Conservation (phyloP, 64 coral and sea anemone genomes). For the Montipora capricornis region DNA sequence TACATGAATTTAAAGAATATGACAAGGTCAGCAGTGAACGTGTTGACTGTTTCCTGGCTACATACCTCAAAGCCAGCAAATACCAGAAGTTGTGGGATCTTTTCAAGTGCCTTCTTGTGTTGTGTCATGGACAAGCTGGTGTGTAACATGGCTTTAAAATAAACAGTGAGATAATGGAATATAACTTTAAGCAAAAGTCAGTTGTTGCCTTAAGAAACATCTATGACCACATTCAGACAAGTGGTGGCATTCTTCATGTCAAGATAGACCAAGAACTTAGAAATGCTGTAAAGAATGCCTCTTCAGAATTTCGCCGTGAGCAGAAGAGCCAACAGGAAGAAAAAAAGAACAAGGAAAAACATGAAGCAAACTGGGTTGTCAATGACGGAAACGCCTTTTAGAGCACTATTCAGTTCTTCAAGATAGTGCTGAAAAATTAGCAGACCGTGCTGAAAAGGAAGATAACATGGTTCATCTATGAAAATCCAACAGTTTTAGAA, state of each 20-base stretch:
- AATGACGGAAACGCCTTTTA: not conserved
- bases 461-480: conserved; percentile 5
- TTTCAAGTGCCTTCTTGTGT: not conserved
- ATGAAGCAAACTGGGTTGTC: not conserved
- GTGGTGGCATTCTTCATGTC: not conserved
- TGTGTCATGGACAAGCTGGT: not conserved
- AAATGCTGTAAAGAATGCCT: not conserved
- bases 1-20: not conserved
- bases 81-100: not conserved
- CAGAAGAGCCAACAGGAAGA: not conserved
- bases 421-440: conserved; percentile 26
- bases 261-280: not conserved
- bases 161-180: not conserved
- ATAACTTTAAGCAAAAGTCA: conserved; percentile 32
- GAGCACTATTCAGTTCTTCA: not conserved
- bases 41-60: not conserved
- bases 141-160: not conserved
- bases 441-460: conserved; percentile 9
- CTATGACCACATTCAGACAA: not conserved
- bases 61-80: not conserved
- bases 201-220: not conserved
- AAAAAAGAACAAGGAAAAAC: not conserved
- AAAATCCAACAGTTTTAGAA: conserved; percentile 51
- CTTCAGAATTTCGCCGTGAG: not conserved
- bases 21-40: not conserved